Percentiles rank a stretch among this genome's conserved stretches.
Evolutionary conservation across 2,888 invertebrate genomes (phyloP).

Genomic region (Sarcophaga rosellei): DNA sequence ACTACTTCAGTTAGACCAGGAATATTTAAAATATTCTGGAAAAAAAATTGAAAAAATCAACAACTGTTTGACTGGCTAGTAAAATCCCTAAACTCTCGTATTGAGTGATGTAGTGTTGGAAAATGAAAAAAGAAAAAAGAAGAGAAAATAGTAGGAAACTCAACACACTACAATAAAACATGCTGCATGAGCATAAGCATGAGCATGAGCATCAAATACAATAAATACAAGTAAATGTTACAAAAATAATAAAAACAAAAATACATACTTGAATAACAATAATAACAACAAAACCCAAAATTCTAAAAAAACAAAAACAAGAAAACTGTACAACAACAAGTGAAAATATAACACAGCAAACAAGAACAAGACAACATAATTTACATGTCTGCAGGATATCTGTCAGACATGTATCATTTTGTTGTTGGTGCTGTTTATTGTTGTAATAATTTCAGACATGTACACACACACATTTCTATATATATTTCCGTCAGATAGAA

Average conservation of each 20-base stretch:
- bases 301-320: conserved; percentile 23
- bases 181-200: background rate
- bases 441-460: conserved; percentile 3
- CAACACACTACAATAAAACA: too few species aligned
- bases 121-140: background rate
- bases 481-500: background rate
- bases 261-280: background rate
- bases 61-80: background rate
- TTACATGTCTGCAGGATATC: conserved; percentile 78
- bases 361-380: conserved; percentile 68
- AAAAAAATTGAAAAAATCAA: background rate
- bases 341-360: conserved; percentile 29
- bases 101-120: conserved; percentile 24
- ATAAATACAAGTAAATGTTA: background rate
- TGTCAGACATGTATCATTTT: conserved; percentile 69
- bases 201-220: background rate
- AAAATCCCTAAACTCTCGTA: conserved; percentile 32
- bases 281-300: conserved; percentile 41
- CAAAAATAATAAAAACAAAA: conserved; percentile 17
- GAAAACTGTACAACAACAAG: conserved; percentile 46
- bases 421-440: conserved; percentile 38
- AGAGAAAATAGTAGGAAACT: background rate
- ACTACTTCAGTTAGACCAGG: conserved; percentile 36
- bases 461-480: background rate
- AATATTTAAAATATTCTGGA: conserved; percentile 13